These are phyloP conservation scores for Tiphia femorata DNA, from an alignment of 2,888 invertebrate species.

Conservation along the genomic window DNA sequence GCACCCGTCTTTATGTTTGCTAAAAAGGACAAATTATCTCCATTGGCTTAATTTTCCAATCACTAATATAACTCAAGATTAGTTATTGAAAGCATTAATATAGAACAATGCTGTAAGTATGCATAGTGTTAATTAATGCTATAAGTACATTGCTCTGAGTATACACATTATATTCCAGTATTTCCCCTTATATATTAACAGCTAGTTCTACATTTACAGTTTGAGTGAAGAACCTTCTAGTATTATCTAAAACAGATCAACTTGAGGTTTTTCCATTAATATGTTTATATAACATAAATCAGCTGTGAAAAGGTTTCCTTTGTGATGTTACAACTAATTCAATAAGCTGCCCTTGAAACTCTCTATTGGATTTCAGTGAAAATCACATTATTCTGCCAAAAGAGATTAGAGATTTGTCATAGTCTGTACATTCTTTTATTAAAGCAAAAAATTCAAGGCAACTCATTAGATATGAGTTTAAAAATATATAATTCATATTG, in stretches of 20 bases:
- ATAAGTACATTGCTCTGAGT: too few species aligned
- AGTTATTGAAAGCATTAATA: neutral
- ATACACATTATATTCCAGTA: neutral
- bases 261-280: too few species aligned
- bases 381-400: too few species aligned
- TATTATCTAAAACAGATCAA: too few species aligned
- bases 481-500: neutral
- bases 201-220: neutral
- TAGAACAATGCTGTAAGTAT: slow-evolving; percentile 2
- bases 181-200: neutral
- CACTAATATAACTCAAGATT: slow-evolving; percentile 4
- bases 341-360: slow-evolving; percentile 54
- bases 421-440: too few species aligned
- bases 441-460: too few species aligned
- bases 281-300: too few species aligned
- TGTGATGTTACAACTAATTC: slow-evolving; percentile 53
- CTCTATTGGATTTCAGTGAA: slow-evolving; percentile 55
- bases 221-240: too few species aligned
- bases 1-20: slow-evolving; percentile 8
- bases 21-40: slow-evolving; percentile 3
- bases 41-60: neutral
- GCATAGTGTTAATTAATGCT: too few species aligned
- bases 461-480: too few species aligned
- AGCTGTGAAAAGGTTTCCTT: slow-evolving; percentile 57
- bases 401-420: too few species aligned